A percentile compares a stretch with the other conserved stretches of the same genome.
These are phyloP conservation scores for Vireo griseus DNA, from an alignment of 2,797 vertebrate genomes.

Conservation along the genomic window DNA sequence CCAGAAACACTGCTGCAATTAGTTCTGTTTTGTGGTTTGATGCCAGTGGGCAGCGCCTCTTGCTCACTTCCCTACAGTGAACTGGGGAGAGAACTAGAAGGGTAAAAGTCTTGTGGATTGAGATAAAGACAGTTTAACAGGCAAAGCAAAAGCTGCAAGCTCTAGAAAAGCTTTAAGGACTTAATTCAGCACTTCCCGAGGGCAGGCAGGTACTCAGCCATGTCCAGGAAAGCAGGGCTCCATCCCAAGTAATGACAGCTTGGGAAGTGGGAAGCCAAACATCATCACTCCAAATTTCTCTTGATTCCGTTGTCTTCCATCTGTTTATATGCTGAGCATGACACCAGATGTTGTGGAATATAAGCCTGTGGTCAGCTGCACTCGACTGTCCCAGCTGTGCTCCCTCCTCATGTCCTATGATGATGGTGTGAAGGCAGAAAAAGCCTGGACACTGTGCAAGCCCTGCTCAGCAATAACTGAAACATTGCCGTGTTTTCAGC, in stretches of 20 bases:
- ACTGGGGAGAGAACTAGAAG: neutral
- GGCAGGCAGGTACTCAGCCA: neutral
- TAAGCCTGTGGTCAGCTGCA: neutral
- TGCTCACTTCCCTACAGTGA: rapidly evolving
- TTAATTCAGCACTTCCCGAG: neutral
- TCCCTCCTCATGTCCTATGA: neutral
- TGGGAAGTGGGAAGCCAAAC: neutral
- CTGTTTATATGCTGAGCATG: rapidly evolving
- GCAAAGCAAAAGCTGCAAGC: rapidly evolving
- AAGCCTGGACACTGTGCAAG: rapidly evolving
- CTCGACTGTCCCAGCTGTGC: neutral
- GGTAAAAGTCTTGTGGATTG: neutral
- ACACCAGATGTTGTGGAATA: rapidly evolving
- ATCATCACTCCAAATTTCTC: rapidly evolving
- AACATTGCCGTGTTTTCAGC: rapidly evolving
- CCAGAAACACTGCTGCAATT: neutral
- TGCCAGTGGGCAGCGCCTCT: rapidly evolving
- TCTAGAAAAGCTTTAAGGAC: neutral
- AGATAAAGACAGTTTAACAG: neutral
- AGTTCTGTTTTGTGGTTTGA: neutral
- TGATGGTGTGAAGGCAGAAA: neutral
- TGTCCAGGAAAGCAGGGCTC: neutral
- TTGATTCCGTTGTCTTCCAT: rapidly evolving
- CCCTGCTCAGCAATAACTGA: neutral
- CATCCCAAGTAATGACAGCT: rapidly evolving